phyloP scores from a whole-genome alignment of 2,113 vertebrate genomes.

The Machaerirhynchus nigripectus region DNA sequence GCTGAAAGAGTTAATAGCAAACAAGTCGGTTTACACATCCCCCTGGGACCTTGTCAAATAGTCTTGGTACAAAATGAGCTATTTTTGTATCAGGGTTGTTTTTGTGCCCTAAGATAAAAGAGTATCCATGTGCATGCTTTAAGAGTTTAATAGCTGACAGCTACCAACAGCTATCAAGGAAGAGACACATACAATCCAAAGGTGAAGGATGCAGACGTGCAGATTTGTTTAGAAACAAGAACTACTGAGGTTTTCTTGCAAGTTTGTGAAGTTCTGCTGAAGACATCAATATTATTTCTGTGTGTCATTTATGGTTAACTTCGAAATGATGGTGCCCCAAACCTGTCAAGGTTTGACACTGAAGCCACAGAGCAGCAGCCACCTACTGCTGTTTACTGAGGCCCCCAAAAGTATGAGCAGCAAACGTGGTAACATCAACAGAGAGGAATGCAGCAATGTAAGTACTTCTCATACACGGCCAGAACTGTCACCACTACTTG shows the following conservation, averaged over 20 bases:
- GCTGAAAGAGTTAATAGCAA: background rate
- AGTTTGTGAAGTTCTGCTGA: background rate
- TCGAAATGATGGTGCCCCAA: background rate
- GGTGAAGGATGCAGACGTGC: background rate
- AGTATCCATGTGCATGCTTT: background rate
- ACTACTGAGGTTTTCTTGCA: background rate
- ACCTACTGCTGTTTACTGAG: background rate
- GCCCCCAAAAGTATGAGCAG: background rate
- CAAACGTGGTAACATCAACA: background rate
- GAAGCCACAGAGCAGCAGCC: background rate
- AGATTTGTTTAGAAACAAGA: background rate
- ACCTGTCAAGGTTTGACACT: background rate
- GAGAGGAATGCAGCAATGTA: background rate
- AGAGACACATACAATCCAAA: background rate
- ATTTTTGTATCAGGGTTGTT: rapidly evolving
- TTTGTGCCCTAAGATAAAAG: background rate
- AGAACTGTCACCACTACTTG: background rate
- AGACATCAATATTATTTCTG: background rate
- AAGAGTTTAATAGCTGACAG: background rate
- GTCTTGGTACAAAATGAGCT: background rate
- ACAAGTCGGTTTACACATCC: background rate
- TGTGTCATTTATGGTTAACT: background rate
- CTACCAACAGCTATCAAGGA: background rate
- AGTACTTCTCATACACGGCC: background rate
- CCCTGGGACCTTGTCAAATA: background rate